Evolutionary conservation across 2,113 vertebrate species (phyloP), one percentile per base, ranked within the genome.

Genomic region (Callithrix jacchus): DNA sequence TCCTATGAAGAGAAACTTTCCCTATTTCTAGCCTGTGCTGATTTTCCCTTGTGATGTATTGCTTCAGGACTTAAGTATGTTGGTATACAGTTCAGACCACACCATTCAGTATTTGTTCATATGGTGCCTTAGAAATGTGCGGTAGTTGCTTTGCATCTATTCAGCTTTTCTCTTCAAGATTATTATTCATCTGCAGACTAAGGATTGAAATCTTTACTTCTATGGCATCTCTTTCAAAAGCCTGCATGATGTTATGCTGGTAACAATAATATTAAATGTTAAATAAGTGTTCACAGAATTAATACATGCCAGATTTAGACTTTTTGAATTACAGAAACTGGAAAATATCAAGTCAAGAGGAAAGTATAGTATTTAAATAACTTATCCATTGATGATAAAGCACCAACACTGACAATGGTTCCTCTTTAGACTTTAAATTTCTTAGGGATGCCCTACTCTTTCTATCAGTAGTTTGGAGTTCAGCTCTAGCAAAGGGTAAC

Each of bases 1-100:
- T 94, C 91, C 93, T 89, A 68, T 87, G 79, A 96, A 83, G 54
- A 97, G 45, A 79, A 92, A 85, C 49, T 82, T 94, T n/a, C 49
- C 21, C 56, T 79, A 68, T 18, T 83, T 82, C 71, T 56, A 70
- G n/a, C 73, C 20, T 94, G 85, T 58, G 74, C 56, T 68, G 17
- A 88, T 86, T 80, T 92, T 49, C 80, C 13, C 54, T 91, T 58
- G 35, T 81, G 42, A 76, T 76, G 6, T 40, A 45, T n/a, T 58
- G 52, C 77, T 86, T 96, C 45, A 73, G 68, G 76, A 70, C 32
- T 91, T 88, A 66, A 49, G 45, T 79, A 82, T 93, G 49, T 52
- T 95, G 45, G 25, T 76, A 68, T 49, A 82, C 6, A 73, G 45
- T 94, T 89, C 76, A 96, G 82, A 88, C 2, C 56, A 86, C 14